These are phyloP conservation scores for Intellagama lesueurii DNA, from an alignment of 2,797 vertebrate genomes.

Conservation along the genomic window DNA sequence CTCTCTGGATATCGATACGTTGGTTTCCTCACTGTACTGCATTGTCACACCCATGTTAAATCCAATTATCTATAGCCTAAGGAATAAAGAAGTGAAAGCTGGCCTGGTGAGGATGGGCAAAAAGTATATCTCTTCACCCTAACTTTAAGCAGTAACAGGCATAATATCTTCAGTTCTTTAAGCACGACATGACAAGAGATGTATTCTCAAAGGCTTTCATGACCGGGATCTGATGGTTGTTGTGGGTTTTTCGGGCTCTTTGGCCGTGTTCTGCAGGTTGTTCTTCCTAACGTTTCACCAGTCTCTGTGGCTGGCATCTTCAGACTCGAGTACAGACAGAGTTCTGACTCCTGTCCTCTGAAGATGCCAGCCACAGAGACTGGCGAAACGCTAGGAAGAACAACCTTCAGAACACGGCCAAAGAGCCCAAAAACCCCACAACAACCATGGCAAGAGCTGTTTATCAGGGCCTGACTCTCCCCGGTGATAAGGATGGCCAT, in stretches of 20 bases:
- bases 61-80: constrained; percentile 59
- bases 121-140: background rate
- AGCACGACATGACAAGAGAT: background rate
- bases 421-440: too few relatives aligned
- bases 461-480: background rate
- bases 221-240: too few relatives aligned
- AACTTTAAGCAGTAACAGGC: background rate
- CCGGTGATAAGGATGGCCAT: too few relatives aligned
- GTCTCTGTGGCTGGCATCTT: too few relatives aligned
- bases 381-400: too few relatives aligned
- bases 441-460: background rate
- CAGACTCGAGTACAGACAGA: too few relatives aligned
- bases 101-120: constrained; percentile 34
- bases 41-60: constrained; percentile 60
- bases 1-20: constrained; percentile 45
- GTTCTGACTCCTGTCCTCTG: too few relatives aligned
- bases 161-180: background rate
- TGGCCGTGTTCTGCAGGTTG: too few relatives aligned
- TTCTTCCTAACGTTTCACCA: too few relatives aligned
- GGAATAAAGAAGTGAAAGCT: constrained; percentile 55
- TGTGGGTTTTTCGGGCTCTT: too few relatives aligned
- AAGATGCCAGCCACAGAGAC: too few relatives aligned
- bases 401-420: too few relatives aligned
- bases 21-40: constrained; percentile 50
- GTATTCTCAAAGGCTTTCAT: background rate